These are phyloP conservation scores for Mythimna vitellina DNA, from an alignment of 2,888 invertebrate genomes.

Conservation along the genomic window DNA sequence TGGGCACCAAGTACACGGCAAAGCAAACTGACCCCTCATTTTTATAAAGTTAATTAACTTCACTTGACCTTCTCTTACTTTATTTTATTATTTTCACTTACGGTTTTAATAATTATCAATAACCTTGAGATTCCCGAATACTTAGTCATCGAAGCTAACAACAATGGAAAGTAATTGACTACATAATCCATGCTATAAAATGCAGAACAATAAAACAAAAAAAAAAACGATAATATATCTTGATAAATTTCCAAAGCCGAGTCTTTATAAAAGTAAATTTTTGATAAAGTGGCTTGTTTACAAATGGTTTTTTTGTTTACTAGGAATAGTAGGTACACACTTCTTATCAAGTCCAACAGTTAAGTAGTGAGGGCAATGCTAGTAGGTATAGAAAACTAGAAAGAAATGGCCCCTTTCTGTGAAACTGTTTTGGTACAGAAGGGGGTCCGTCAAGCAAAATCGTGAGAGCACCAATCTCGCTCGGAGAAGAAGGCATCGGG, in stretches of 20 bases:
- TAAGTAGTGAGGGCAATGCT: too few relatives aligned
- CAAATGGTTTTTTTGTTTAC: neutral
- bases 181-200: conserved; percentile 1
- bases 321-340: neutral
- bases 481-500: too few relatives aligned
- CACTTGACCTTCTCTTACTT: too few relatives aligned
- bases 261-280: neutral
- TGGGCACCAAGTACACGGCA: neutral
- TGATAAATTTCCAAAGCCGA: conserved; percentile 5
- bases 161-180: conserved; percentile 3
- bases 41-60: neutral
- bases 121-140: conserved; percentile 10
- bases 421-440: too few relatives aligned
- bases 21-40: neutral
- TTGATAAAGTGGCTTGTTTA: neutral
- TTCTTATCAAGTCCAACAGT: neutral
- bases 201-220: conserved; percentile 3
- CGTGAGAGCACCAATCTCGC: too few relatives aligned
- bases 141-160: neutral
- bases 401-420: too few relatives aligned
- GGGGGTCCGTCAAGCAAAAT: too few relatives aligned
- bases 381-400: too few relatives aligned
- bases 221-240: too few relatives aligned
- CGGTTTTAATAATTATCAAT: neutral
- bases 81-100: neutral